Base-by-base conservation (phyloP, 2,113 vertebrate genomes). In the Podarcis cretensis region DNA sequence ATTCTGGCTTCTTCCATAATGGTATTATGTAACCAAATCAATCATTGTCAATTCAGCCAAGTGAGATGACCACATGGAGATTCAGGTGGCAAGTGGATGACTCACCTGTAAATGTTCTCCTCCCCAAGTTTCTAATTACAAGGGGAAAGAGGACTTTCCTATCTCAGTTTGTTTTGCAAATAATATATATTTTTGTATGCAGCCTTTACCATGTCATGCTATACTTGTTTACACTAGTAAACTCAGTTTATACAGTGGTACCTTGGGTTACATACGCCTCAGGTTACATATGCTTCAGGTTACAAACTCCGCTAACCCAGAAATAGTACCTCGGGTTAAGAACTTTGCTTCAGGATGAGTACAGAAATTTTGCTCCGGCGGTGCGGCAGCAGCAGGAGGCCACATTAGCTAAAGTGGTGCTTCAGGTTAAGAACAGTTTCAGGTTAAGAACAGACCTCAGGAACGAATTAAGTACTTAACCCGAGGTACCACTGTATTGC, bases 21-120 rank as follows among this genome's bases (percentile, higher is more conserved):
- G 40, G 83, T 57, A 23, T 84, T 92, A n/a, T 1, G 1, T 84
- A 84, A 81, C 10, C 65, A 37, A 87, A 83, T 89, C 59, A 57
- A 0, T 87, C 13, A 27, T 14, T 89, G 30, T 3, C 77, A 83
- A 68, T 90, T 94, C 87, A 93, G 32, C 43, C 54, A 37, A 32
- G 9, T 87, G 87, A 79, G 48, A 75, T 43, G 68, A 79, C 5
- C 69, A 81, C 83, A 5, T 92, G 81, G 32, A 85, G 57, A 71
- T 83, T 91, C 79, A 89, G 84, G 78, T 73, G 83, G 83, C 90
- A 78, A 80, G 32, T 73, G 0, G 86, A 10, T 90, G 79, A 37
- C 79, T 86, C 0, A 0, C 73, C 66, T 83, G 73, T 30, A 25
- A 86, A 6, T 63, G 25, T 43, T 9, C 54, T 71, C 78, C 63